phyloP scores from a whole-genome alignment of 2,888 invertebrate species.

The Sphaerophoria taeniata region DNA sequence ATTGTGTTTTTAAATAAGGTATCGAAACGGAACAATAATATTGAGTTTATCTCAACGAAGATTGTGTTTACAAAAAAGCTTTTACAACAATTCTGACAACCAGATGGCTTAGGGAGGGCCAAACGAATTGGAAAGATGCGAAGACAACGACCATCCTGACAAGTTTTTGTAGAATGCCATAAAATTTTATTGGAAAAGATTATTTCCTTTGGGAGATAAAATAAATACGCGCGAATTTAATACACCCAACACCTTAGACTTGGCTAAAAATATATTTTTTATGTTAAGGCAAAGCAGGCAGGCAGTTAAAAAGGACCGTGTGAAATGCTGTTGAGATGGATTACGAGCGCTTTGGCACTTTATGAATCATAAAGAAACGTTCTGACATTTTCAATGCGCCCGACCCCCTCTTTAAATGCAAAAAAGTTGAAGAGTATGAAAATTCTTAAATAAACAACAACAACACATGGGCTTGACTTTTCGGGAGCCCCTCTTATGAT shows the following conservation, averaged over 20 bases:
- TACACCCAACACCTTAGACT: background rate
- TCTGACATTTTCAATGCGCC: background rate
- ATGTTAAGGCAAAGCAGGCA: background rate
- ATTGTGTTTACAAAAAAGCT: conserved; percentile 35
- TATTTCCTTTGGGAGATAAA: conserved; percentile 36
- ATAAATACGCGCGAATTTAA: background rate
- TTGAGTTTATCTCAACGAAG: conserved; percentile 37
- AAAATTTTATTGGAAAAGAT: conserved; percentile 65
- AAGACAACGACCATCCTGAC: conserved; percentile 18
- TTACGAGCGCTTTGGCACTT: conserved; percentile 50
- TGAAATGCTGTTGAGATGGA: conserved; percentile 47
- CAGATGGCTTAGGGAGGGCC: conserved; percentile 26
- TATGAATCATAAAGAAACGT: conserved; percentile 59
- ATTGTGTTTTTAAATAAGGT: background rate
- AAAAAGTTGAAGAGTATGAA: conserved; percentile 24
- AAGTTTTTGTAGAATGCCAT: conserved; percentile 50
- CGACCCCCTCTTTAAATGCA: conserved; percentile 4
- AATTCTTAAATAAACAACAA: conserved; percentile 32
- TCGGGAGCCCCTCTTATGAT: conserved; percentile 17
- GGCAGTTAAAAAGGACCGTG: conserved; percentile 49
- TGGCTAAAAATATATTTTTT: background rate
- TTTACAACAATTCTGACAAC: conserved; percentile 24
- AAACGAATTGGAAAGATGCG: conserved; percentile 3
- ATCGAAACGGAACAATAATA: conserved; percentile 8
- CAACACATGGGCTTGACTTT: conserved; percentile 32